Evolutionary conservation across 2,888 invertebrate species (phyloP), one percentile per base, ranked within the genome.

Genomic region (Phlogophora meticulosa): DNA sequence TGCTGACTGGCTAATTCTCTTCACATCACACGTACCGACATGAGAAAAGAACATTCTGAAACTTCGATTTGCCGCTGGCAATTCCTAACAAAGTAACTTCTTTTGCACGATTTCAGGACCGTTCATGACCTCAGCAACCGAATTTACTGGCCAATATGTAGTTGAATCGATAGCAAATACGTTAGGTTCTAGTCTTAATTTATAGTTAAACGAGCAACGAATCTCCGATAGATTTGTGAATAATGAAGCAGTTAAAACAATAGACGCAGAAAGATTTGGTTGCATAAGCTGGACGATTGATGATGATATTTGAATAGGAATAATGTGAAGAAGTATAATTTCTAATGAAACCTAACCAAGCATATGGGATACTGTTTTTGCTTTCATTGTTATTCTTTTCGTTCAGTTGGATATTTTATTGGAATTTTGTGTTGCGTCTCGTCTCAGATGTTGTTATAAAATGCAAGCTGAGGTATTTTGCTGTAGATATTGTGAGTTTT

Each of bases 151-250:
- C 52, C 51, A 46, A 56, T 59, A 53, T 55, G 51, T 57, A 53
- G 60, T 43, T 45, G 56, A 57, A 46, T 51, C 9, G 49, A 15
- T 4, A 49, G 49, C 49, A 53, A 74, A 59, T 63, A 60, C 34
- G 52, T 53, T 65, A 22, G 43, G 34, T 56, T 61, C 40, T 40
- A 53, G 59, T 65, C 64, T 61, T 52, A 78, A 79, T 70, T 75
- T 79, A 66, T 63, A 45, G 71, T 46, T 69, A 46, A 66, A 46
- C 17, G 55, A 51, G 22, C 46, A 66, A 3, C 24, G 46, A 67
- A 51, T 61, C 58, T 71, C 53, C 66, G 55, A 51, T 57, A 28
- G 51, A 57, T 62, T 42, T 32, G 60, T 71, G 53, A 67, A 48
- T 64, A 51, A 67, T 79, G 53, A 15, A 46, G 46, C 38, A 60